Evolutionary conservation across 2,797 vertebrate species (phyloP).

Genomic region (Muscicapa comitata): DNA sequence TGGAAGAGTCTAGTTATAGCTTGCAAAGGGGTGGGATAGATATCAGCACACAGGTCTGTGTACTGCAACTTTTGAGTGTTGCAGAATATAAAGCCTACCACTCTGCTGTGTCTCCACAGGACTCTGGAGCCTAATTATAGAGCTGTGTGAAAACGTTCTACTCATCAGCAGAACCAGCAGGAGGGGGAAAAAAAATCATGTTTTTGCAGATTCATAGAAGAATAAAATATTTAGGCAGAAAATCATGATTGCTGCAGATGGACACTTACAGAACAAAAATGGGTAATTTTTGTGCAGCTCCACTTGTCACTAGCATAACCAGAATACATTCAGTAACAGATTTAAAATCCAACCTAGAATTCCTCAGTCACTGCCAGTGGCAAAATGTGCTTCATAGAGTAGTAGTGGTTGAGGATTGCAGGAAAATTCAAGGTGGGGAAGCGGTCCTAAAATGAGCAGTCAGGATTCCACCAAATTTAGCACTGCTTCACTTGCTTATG

Average conservation of each 20-base stretch:
- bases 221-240: conserved; percentile 63
- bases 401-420: neutral
- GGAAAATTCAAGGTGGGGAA: neutral
- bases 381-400: neutral
- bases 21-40: neutral
- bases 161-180: conserved; percentile 53
- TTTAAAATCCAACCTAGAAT: neutral
- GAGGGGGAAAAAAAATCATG: neutral
- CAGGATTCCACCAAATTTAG: neutral
- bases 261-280: conserved; percentile 59
- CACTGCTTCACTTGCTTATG: neutral
- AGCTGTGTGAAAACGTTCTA: conserved; percentile 42
- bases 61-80: conserved; percentile 7
- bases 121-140: conserved; percentile 65
- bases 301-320: neutral
- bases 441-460: neutral
- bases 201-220: conserved; percentile 58
- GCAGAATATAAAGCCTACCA: conserved; percentile 13
- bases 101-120: conserved; percentile 40
- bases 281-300: conserved; percentile 37
- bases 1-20: neutral
- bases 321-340: neutral
- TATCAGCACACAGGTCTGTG: neutral
- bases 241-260: conserved; percentile 59
- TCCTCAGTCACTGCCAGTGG: neutral